These are phyloP conservation scores for Gymnoscopelus microlampas DNA, from an alignment of 2,797 vertebrate species.

Conservation along the genomic window DNA sequence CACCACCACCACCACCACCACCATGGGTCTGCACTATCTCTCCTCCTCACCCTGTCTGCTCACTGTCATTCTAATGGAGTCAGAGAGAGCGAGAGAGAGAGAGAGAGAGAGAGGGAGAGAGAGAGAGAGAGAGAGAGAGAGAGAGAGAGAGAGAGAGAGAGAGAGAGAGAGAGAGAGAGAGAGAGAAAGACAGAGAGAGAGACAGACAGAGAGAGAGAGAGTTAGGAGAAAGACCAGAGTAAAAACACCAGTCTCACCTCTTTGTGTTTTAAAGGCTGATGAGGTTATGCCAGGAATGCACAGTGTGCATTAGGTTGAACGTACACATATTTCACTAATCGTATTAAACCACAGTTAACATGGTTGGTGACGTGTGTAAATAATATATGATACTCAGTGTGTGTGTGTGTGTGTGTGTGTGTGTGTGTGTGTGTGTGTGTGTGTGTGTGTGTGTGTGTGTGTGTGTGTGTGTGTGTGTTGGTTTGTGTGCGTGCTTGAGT, in stretches of 20 bases:
- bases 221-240: conserved; percentile 56
- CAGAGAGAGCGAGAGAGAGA: conserved; percentile 65
- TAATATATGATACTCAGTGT: background rate
- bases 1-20: conserved; percentile 32
- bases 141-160: conserved; percentile 66
- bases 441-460: conserved; percentile 1
- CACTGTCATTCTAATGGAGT: conserved; percentile 85
- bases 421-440: conserved; percentile 6
- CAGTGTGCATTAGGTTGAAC: conserved; percentile 75
- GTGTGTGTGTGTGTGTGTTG: conserved; percentile 8
- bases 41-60: conserved; percentile 81
- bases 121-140: conserved; percentile 66
- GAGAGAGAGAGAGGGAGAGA: conserved; percentile 66
- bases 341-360: conserved; percentile 61
- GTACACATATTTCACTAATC: conserved; percentile 74
- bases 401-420: conserved; percentile 2
- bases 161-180: conserved; percentile 66
- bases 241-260: conserved; percentile 79
- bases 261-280: conserved; percentile 75
- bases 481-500: conserved; percentile 4
- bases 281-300: conserved; percentile 81
- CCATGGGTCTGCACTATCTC: conserved; percentile 78
- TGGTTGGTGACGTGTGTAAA: background rate
- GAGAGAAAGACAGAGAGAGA: conserved; percentile 66
- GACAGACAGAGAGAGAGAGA: conserved; percentile 64